Evolutionary conservation across 2,797 vertebrate genomes (phyloP).

Genomic region (Aotus griseimembra): DNA sequence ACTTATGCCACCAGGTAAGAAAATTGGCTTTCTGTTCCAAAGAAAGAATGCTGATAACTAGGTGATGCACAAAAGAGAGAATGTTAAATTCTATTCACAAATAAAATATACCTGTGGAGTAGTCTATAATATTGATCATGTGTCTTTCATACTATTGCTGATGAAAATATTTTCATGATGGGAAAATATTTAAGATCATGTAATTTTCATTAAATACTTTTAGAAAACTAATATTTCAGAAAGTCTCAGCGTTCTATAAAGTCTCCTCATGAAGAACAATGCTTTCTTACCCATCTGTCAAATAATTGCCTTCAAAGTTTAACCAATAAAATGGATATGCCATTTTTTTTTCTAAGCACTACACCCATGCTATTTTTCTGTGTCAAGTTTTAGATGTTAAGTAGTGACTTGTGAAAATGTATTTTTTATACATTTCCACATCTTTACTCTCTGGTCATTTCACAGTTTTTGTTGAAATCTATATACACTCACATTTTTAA

Average conservation of each 20-base stretch:
- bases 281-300: neutral
- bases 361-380: neutral
- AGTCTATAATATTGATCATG: neutral
- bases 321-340: neutral
- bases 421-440: neutral
- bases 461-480: neutral
- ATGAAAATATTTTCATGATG: neutral
- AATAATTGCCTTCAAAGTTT: no score
- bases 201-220: neutral
- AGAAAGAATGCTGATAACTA: neutral
- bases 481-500: neutral
- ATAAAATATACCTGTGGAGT: neutral
- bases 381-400: neutral
- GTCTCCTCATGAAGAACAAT: neutral
- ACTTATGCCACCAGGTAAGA: slow-evolving; percentile 95
- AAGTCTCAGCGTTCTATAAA: neutral
- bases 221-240: neutral
- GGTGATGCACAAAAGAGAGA: neutral
- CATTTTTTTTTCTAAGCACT: neutral
- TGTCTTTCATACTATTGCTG: neutral
- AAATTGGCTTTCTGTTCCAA: neutral
- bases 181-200: neutral
- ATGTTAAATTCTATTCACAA: neutral
- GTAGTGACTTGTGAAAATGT: neutral
- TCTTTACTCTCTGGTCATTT: neutral